Evolutionary conservation across 1,140 invertebrate genomes (phyloP).

Genomic region (Matsumurasca onukii): DNA sequence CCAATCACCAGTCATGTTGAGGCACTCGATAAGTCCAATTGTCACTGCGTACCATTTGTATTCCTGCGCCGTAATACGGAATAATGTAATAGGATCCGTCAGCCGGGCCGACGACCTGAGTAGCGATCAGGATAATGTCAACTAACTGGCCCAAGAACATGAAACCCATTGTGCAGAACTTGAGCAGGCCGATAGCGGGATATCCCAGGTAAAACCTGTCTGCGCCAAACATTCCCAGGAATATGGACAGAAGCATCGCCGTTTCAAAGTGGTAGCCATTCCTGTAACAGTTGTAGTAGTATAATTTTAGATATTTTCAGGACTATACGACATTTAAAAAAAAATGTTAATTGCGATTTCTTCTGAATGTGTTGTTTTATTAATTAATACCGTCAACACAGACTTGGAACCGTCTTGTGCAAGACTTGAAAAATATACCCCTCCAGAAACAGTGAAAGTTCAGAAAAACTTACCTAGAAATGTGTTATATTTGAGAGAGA

Average conservation of each 20-base stretch:
- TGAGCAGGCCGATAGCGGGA: constrained; percentile 90
- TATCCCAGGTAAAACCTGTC: constrained; percentile 97
- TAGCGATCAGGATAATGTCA: constrained; percentile 94
- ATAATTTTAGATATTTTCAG: too few relatives aligned
- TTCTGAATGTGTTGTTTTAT: too few relatives aligned
- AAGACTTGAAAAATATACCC: too few relatives aligned
- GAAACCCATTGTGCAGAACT: constrained; percentile 94
- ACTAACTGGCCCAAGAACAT: constrained; percentile 95
- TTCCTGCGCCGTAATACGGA: constrained; percentile 88
- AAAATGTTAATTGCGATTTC: too few relatives aligned
- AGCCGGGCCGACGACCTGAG: constrained; percentile 87
- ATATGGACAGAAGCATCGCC: constrained; percentile 89
- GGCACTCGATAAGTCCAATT: constrained; percentile 83
- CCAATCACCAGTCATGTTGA: constrained; percentile 69
- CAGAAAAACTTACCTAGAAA: too few relatives aligned
- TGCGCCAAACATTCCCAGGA: constrained; percentile 95
- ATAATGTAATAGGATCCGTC: constrained; percentile 97
- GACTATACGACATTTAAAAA: too few relatives aligned
- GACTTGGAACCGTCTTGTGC: too few relatives aligned
- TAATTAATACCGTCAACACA: too few relatives aligned
- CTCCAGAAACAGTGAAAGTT: too few relatives aligned
- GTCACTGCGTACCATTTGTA: constrained; percentile 78
- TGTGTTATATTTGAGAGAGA: too few relatives aligned
- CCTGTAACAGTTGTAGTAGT: constrained; percentile 55
- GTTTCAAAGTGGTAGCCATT: constrained; percentile 94